Evolutionary conservation across 1,140 invertebrate genomes (phyloP), one percentile per base, ranked within the genome.

Genomic region (Drosophila trapezifrons): DNA sequence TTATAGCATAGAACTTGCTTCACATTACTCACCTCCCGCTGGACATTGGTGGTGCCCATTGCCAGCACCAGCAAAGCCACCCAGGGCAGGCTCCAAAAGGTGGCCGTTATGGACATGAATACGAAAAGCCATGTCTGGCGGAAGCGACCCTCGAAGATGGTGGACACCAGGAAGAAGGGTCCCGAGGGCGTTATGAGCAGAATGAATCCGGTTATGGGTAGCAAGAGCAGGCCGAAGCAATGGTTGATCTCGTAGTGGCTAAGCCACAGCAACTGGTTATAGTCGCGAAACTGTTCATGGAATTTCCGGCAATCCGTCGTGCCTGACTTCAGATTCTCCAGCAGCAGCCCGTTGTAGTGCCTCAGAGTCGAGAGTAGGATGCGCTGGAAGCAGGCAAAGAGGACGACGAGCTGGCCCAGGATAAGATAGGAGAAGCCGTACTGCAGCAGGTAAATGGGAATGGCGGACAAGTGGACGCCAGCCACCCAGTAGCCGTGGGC

Each of bases 11-110:
- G 3, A 25, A n/a, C 42, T 17, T 2, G 9, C n/a, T 27, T 12
- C 3, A 3, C 17, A n/a, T n/a, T 18, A 71, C 67, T 70, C 49
- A 71, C 67, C 65, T 71, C 67, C 42, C 18, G 27, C n/a, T 71
- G 49, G 1, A 71, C 49, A 47, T 57, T 35, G 12, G n/a, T 70
- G 2, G 27, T 38, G 13, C 40, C 67, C 64, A 71, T 71, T 9
- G 42, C 10, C 5, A 70, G 18, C 10, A 56, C 40, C 12, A 71
- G 32, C 49, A 71, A 18, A 1, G 1, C 9, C 10, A 56, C 42
- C 67, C 67, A 71, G 0, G 67, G 67, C 18, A 71, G 1, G 8
- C 65, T 57, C 67, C 67, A 71, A 35, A 55, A n/a, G 10, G 1
- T 0, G 8, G 40, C 18, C 3, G 67, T 71, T 2, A 57, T 1